A percentile compares a stretch with the other conserved stretches of the same genome.
Evolutionary conservation across 2,888 invertebrate genomes (phyloP).

Genomic region (Eupeodes latifasciatus): DNA sequence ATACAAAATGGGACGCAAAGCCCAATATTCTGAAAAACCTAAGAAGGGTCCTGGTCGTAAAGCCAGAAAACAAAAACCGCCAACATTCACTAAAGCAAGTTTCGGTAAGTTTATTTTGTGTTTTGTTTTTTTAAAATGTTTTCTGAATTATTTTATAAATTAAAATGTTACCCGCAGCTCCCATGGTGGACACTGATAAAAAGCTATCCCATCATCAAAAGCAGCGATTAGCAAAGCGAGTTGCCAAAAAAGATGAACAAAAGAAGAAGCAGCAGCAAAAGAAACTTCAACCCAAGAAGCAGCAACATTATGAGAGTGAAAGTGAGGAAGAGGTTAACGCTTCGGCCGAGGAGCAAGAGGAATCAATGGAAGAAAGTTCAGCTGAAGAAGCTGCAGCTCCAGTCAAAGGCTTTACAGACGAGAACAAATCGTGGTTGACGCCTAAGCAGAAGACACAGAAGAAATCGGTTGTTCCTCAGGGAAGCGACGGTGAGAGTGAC

Average conservation of each 20-base stretch:
- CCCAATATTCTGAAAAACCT: constrained; percentile 90
- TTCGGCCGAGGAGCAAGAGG: constrained; percentile 74
- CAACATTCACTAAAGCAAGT: constrained; percentile 84
- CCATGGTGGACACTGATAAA: constrained; percentile 84
- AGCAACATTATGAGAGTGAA: constrained; percentile 81
- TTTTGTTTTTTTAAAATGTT: background rate
- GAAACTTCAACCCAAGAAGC: constrained; percentile 75
- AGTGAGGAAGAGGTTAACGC: constrained; percentile 79
- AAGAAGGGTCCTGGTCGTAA: constrained; percentile 95
- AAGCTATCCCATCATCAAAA: constrained; percentile 89
- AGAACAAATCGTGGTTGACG: constrained; percentile 89
- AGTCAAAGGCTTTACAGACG: constrained; percentile 87
- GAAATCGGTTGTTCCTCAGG: constrained; percentile 76
- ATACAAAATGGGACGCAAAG: constrained; percentile 91
- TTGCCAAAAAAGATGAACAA: constrained; percentile 85
- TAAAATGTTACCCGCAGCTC: constrained; percentile 78
- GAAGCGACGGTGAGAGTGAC: constrained; percentile 80
- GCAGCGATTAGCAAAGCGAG: constrained; percentile 87
- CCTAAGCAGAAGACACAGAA: constrained; percentile 83
- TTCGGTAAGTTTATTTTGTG: constrained; percentile 79
- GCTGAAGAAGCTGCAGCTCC: constrained; percentile 77
- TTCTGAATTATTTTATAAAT: constrained; percentile 3
- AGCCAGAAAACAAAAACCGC: constrained; percentile 93
- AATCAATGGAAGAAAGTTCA: constrained; percentile 79
- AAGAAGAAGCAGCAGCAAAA: constrained; percentile 80